Conservation (phyloP, 2,797 vertebrate genomes). For the Lacerta bilineata region DNA sequence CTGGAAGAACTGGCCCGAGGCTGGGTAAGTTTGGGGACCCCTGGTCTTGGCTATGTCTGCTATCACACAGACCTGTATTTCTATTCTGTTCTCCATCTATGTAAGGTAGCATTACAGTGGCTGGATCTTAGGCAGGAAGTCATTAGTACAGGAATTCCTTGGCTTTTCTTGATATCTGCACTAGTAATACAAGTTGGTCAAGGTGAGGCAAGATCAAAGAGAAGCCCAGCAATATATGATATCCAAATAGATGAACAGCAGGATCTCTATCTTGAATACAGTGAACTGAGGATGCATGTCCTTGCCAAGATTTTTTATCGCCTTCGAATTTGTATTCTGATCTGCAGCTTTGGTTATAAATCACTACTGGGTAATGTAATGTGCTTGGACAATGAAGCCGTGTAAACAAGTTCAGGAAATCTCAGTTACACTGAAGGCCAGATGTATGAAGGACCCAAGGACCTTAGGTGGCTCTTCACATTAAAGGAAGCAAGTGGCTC, state of each 20-base stretch:
- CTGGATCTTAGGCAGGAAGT: neutral
- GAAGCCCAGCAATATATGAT: neutral
- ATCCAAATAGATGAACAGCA: neutral
- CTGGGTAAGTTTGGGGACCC: too few species aligned
- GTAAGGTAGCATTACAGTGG: neutral
- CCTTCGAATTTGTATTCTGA: constrained; percentile 4
- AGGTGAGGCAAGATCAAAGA: neutral
- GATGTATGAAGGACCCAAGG: neutral
- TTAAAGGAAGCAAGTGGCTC: neutral
- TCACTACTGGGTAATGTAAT: constrained; percentile 8
- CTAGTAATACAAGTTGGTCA: neutral
- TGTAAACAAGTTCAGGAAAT: constrained; percentile 4
- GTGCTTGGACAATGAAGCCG: neutral
- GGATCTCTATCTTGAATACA: neutral
- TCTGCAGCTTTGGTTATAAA: constrained; percentile 2
- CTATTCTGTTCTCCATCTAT: neutral
- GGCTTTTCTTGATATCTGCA: neutral
- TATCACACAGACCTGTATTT: neutral
- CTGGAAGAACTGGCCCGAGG: too few species aligned
- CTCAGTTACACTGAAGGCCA: neutral
- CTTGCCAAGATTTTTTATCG: constrained; percentile 1
- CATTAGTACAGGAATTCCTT: neutral
- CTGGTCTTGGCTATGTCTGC: neutral
- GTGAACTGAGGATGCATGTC: neutral
- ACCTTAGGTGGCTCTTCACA: neutral